Evolutionary conservation across 2,888 invertebrate species (phyloP).

Genomic region (Carpatolechia fugitivella): DNA sequence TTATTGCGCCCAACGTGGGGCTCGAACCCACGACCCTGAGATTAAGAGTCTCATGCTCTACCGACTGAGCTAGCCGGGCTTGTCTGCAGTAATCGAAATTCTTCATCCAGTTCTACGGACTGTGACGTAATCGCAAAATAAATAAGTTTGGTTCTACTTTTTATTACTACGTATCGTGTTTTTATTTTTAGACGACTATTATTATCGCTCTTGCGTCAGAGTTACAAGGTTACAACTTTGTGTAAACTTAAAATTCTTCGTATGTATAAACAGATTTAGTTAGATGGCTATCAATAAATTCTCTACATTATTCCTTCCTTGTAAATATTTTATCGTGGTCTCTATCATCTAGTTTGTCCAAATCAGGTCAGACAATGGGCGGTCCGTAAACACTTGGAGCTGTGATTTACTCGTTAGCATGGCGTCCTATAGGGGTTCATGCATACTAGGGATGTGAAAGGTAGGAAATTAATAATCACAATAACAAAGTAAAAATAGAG

Average conservation of each 20-base stretch:
- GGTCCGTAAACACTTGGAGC: slow-evolving; percentile 60
- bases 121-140: neutral
- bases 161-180: neutral
- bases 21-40: slow-evolving; percentile 83
- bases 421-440: slow-evolving; percentile 45
- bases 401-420: slow-evolving; percentile 66
- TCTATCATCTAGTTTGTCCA: slow-evolving; percentile 33
- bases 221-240: no score
- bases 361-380: slow-evolving; percentile 50
- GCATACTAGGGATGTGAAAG: slow-evolving; percentile 29
- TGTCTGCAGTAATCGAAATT: neutral
- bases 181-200: neutral
- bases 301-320: no score
- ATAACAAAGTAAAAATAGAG: neutral
- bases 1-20: slow-evolving; percentile 79
- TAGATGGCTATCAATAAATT: no score
- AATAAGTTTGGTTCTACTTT: neutral
- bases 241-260: no score
- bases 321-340: no score
- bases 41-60: slow-evolving; percentile 83
- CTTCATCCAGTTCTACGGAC: neutral
- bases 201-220: neutral
- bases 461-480: neutral
- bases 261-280: no score
- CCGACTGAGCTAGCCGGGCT: slow-evolving; percentile 80